Percentiles rank a stretch among this genome's conserved stretches.
These are phyloP conservation scores for Sphaerophoria taeniata DNA, from an alignment of 2,888 invertebrate species.

Conservation along the genomic window DNA sequence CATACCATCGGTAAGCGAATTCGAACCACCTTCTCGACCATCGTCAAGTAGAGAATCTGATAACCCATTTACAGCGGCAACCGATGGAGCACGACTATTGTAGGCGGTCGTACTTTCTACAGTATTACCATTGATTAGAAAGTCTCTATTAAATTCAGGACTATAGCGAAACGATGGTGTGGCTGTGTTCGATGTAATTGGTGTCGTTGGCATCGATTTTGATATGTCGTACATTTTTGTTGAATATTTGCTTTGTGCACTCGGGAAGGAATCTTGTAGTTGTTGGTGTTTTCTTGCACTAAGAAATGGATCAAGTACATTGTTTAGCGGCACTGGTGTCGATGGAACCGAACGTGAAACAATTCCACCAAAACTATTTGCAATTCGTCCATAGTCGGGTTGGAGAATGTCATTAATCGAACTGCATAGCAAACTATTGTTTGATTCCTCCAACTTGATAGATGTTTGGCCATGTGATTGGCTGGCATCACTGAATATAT, in stretches of 20 bases:
- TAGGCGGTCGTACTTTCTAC: slow-evolving; percentile 81
- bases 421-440: slow-evolving; percentile 61
- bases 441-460: slow-evolving; percentile 62
- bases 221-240: slow-evolving; percentile 84
- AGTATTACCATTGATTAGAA: slow-evolving; percentile 86
- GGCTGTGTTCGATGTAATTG: slow-evolving; percentile 84
- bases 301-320: slow-evolving; percentile 60
- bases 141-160: slow-evolving; percentile 83
- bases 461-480: slow-evolving; percentile 55
- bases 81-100: slow-evolving; percentile 52
- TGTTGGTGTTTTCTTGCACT: slow-evolving; percentile 65
- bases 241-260: slow-evolving; percentile 69
- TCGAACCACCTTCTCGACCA: slow-evolving; percentile 57
- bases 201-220: slow-evolving; percentile 91
- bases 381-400: slow-evolving; percentile 79
- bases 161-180: slow-evolving; percentile 85
- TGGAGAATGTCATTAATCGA: slow-evolving; percentile 78
- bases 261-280: slow-evolving; percentile 69
- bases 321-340: slow-evolving; percentile 85
- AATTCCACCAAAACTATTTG: slow-evolving; percentile 77
- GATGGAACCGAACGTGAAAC: slow-evolving; percentile 88
- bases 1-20: slow-evolving; percentile 66
- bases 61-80: slow-evolving; percentile 47
- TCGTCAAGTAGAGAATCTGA: slow-evolving; percentile 66
- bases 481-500: slow-evolving; percentile 75